phyloP scores from a whole-genome alignment of 2,113 vertebrate genomes.

The Ailuropoda melanoleuca region DNA sequence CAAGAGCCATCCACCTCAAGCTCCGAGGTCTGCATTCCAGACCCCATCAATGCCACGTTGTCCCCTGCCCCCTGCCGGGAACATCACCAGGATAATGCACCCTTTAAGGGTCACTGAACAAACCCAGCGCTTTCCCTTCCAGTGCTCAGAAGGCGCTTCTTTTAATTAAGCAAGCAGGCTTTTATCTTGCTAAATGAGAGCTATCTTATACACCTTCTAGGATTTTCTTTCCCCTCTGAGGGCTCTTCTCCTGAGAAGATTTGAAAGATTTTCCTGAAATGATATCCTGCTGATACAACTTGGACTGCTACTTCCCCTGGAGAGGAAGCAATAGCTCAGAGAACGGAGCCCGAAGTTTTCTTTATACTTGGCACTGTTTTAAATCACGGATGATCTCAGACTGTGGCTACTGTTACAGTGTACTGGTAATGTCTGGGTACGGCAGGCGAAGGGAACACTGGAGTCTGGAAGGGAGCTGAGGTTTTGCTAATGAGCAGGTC shows the following conservation, averaged over 20 bases:
- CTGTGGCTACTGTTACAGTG: background rate
- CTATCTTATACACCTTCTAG: background rate
- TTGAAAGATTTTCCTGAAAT: conserved; percentile 20
- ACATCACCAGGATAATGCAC: background rate
- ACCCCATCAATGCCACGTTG: background rate
- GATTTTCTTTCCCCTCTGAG: background rate
- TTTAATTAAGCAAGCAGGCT: background rate
- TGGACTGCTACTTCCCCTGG: background rate
- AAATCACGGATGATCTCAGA: background rate
- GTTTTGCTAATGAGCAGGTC: background rate
- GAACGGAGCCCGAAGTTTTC: background rate
- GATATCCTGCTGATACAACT: background rate
- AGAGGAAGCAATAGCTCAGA: background rate
- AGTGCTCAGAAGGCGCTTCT: background rate
- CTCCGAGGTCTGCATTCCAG: background rate
- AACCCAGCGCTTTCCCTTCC: background rate
- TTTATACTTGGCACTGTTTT: background rate
- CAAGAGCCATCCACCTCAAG: background rate
- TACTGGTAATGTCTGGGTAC: background rate
- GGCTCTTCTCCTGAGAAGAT: conserved; percentile 33
- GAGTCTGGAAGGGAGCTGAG: background rate
- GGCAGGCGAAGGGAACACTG: background rate
- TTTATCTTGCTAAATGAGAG: conserved; percentile 46
- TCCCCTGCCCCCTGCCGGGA: background rate
- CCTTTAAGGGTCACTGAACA: background rate